These are phyloP conservation scores for Drosophila acutilabella DNA, from an alignment of 2,888 invertebrate genomes.

Conservation along the genomic window DNA sequence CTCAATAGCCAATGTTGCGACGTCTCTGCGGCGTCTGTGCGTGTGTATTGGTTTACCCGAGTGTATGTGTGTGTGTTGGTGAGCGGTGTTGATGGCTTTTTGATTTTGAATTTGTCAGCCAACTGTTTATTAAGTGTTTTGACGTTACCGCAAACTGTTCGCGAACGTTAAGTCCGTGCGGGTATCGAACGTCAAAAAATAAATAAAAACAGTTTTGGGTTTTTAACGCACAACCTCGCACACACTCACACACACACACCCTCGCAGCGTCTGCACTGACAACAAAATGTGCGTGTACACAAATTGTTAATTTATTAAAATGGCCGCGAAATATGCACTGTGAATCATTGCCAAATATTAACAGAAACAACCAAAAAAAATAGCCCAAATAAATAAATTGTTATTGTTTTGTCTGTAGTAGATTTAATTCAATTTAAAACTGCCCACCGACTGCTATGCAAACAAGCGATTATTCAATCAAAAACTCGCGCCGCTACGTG, in stretches of 20 bases:
- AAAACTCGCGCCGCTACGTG: constrained; percentile 75
- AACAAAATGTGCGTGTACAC: constrained; percentile 41
- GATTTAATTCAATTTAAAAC: constrained; percentile 62
- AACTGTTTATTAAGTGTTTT: constrained; percentile 82
- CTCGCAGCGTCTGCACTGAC: background rate
- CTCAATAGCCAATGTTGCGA: constrained; percentile 69
- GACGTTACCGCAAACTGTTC: constrained; percentile 79
- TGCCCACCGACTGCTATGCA: constrained; percentile 61
- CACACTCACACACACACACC: background rate
- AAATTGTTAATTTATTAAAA: constrained; percentile 46
- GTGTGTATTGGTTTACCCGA: constrained; percentile 38
- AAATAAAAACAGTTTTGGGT: constrained; percentile 24
- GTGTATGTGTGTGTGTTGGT: constrained; percentile 30
- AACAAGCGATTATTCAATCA: constrained; percentile 79
- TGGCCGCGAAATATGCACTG: constrained; percentile 41
- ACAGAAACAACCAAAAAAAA: background rate
- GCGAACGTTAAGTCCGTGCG: constrained; percentile 54
- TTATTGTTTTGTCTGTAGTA: constrained; percentile 20
- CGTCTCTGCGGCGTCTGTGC: constrained; percentile 28
- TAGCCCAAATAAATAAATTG: constrained; percentile 22
- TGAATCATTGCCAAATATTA: constrained; percentile 49
- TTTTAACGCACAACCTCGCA: background rate
- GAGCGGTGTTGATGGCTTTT: constrained; percentile 72
- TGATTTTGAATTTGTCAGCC: constrained; percentile 81
- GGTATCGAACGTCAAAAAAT: constrained; percentile 24